phyloP scores from a whole-genome alignment of 2,797 vertebrate genomes.

The Phalloptychus januarius region DNA sequence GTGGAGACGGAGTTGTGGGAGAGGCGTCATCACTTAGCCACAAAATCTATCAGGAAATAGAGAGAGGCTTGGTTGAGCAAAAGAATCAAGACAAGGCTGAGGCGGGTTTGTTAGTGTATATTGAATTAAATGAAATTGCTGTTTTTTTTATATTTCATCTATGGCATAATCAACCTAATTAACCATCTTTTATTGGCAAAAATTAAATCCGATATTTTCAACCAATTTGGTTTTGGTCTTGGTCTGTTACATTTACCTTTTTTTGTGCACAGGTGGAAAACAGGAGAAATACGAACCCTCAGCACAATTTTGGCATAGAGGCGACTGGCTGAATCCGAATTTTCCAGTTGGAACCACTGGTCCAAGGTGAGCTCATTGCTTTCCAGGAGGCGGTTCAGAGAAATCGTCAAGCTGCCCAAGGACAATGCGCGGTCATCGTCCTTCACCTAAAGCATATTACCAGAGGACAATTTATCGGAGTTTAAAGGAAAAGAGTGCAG shows the following conservation, averaged over 20 bases:
- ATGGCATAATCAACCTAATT: too few relatives aligned
- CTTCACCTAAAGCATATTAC: slow-evolving; percentile 82
- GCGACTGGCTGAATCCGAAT: slow-evolving; percentile 85
- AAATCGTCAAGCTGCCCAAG: slow-evolving; percentile 85
- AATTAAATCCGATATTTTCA: too few relatives aligned
- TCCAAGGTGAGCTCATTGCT: slow-evolving; percentile 85
- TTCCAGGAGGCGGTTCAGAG: slow-evolving; percentile 81
- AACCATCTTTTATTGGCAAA: too few relatives aligned
- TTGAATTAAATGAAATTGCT: background rate
- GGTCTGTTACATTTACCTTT: background rate
- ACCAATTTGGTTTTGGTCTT: background rate
- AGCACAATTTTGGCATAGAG: slow-evolving; percentile 89
- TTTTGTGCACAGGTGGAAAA: background rate
- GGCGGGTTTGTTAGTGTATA: background rate
- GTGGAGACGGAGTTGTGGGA: slow-evolving; percentile 73
- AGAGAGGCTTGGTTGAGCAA: slow-evolving; percentile 5
- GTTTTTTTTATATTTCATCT: background rate
- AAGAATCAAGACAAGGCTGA: background rate
- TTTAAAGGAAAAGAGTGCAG: background rate
- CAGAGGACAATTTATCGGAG: background rate
- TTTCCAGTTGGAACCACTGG: slow-evolving; percentile 91
- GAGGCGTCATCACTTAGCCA: slow-evolving; percentile 84
- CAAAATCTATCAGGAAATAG: slow-evolving; percentile 78
- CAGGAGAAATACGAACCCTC: slow-evolving; percentile 78
- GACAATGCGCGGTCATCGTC: slow-evolving; percentile 86